Evolutionary conservation across 1,140 invertebrate genomes (phyloP), one percentile per base, ranked within the genome.

Genomic region (Planococcus citri): DNA sequence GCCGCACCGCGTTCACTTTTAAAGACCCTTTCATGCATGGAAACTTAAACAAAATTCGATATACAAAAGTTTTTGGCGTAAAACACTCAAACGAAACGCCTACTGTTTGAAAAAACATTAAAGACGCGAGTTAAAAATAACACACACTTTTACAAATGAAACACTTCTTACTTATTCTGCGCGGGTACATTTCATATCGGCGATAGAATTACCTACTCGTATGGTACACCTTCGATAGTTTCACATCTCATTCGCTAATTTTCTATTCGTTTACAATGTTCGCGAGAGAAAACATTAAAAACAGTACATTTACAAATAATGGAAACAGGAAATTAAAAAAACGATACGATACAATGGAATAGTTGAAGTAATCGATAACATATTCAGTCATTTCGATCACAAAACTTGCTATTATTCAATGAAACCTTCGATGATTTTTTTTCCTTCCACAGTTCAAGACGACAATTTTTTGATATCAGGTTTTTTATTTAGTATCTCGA

Each of bases 401-500:
- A 51, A 33, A 33, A 33, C 12, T 12, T 33, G 4, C 12, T 12
- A 33, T 6, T 12, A 3, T 6, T 33, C 29, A 33, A 6, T 33
- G 29, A 33, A 33, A 3, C 29, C 12, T 33, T 33, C 29, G 4
- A 12, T 33, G 4, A 33, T 33, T 33, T 33, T 3, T 33, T 6
- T 33, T 12, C 4, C 3, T 6, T 33, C 29, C 29, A 33, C 29
- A 12, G 12, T 33, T 33, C 3, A 33, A 3, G 3, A 33, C 29
- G 29, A 33, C 3, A 33, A 33, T 33, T 33, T 12, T 3, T 2
- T 17, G 41, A 51, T 3, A 17, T n/a, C n/a, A n/a, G n/a, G n/a
- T n/a, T n/a, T n/a, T n/a, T 51, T 51, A 51, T 51, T 83, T 83
- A 21, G 83, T 73, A 0, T 83, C 79, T 22, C 82, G 75, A 27